Conservation (phyloP, 2,113 vertebrate species). For the Oncorhynchus tshawytscha region DNA sequence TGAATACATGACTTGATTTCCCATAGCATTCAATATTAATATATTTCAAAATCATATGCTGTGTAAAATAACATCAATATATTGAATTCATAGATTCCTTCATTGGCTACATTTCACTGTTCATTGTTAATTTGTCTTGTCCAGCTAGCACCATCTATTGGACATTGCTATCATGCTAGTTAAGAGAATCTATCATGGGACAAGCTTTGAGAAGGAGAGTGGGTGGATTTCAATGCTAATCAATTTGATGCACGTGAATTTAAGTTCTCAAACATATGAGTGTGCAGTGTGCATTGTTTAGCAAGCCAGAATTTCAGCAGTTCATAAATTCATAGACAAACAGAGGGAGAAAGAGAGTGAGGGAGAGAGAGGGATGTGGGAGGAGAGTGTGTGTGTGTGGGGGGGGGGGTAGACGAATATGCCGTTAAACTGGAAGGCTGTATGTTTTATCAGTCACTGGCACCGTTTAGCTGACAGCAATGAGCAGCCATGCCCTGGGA, state of each 20-base stretch:
- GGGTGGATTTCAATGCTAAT: slow-evolving; percentile 67
- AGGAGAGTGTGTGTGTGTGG: slow-evolving; percentile 32
- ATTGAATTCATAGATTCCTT: slow-evolving; percentile 4
- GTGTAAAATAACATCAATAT: slow-evolving; percentile 3
- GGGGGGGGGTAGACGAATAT: slow-evolving; percentile 75
- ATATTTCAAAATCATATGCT: neutral
- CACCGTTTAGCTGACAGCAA: slow-evolving; percentile 86
- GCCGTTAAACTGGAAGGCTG: slow-evolving; percentile 84
- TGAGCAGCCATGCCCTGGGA: slow-evolving; percentile 81
- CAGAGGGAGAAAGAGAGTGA: neutral
- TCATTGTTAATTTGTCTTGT: slow-evolving; percentile 17
- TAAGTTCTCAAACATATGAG: slow-evolving; percentile 66
- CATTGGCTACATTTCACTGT: neutral
- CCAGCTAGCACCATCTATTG: slow-evolving; percentile 81
- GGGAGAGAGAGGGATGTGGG: slow-evolving; percentile 36
- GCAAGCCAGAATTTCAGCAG: slow-evolving; percentile 67
- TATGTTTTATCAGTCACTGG: slow-evolving; percentile 89
- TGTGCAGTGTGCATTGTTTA: slow-evolving; percentile 58
- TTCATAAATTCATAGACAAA: slow-evolving; percentile 58
- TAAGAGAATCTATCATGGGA: slow-evolving; percentile 54
- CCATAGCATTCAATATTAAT: neutral
- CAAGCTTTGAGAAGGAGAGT: slow-evolving; percentile 46
- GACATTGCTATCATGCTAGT: slow-evolving; percentile 51
- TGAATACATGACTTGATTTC: neutral
- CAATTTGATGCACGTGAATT: slow-evolving; percentile 74